Evolutionary conservation across 2,113 vertebrate genomes (phyloP), one percentile per base, ranked within the genome.

Genomic region (Rutilus rutilus): DNA sequence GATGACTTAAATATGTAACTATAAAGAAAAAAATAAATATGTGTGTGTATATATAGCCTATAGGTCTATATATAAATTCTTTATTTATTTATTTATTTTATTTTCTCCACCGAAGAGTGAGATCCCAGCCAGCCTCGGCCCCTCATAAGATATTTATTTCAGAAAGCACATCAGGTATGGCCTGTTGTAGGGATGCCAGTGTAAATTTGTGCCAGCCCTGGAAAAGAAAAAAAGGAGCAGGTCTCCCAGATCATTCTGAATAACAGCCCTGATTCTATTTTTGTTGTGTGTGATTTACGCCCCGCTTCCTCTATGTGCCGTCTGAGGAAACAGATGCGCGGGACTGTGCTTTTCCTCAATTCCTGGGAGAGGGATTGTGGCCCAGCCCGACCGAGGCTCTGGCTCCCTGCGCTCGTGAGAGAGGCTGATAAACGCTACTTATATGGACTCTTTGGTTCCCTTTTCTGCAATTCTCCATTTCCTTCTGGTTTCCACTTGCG

Each of bases 271-370:
- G 92, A 91, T 93, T 95, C 96, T 98, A 97, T 98, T 98, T 98
- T 96, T 97, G 96, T 92, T 92, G 93, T 62, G 92, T 93, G 91
- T 96, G 95, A 97, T 97, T 97, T 97, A 96, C 94, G 95, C 93
- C 91, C 95, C 91, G 94, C 94, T 97, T 98, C 96, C 97, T 97
- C 94, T 92, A 94, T 95, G 93, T 94, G 94, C 97, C 94, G 94
- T 96, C 96, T 91, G 96, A 98, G 97, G 97, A 99, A 99, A 97
- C 98, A 98, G 97, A 98, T 99, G 97, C 93, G 94, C 93, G 95
- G 96, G 96, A 96, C 97, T 95, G 95, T 96, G 96, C 95, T 96
- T 94, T 91, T 89, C 95, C 93, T 92, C 92, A 93, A 96, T 97
- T 97, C 96, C 97, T 96, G 94, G 91, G 95, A 95, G 93, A 95